Base-by-base conservation (phyloP, 2,113 vertebrate species). In the Ceyx cyanopectus region DNA sequence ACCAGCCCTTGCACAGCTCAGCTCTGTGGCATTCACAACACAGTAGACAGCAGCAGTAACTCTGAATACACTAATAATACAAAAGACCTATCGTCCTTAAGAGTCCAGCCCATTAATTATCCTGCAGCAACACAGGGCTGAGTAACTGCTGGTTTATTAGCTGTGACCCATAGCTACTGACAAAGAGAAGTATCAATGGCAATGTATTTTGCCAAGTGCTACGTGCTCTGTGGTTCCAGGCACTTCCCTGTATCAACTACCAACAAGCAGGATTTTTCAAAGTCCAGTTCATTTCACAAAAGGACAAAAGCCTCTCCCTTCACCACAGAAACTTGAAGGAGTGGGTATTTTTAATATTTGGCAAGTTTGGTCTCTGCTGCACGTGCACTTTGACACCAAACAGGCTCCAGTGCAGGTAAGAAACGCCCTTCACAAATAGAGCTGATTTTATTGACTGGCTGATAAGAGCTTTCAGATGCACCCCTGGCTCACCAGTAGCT, bases 351-450 rank as follows among this genome's bases (percentile, higher is more conserved):
- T 85, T 45, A 75, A 6, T 30, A 70, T 22, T 3, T 19, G 9
- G 6, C 21, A 73, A 89, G 73, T 81, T 82, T 72, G 46, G 32
- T 72, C 72, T 45, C 34, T 83, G 34, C 8, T 34, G 27, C 56
- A 53, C 3, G 10, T 46, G 81, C 34, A 87, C 43, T 94, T 93
- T 60, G 90, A 81, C 79, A 86, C 66, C 48, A 32, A 82, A 77
- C 48, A 74, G 37, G 57, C 45, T 87, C 60, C 58, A 74, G 26
- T 4, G 40, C 50, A 78, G 41, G 23, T 20, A 40, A 58, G 90
- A 84, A 92, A 94, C 61, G 17, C 92, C 84, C 81, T 93, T 14
- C 11, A 30, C 72, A 92, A 94, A 87, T 58, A 32, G 23, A 87
- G 74, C 66, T 63, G 12, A 32, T 81, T 85, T 92, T 90, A 84